Conservation (phyloP, 2,113 vertebrate genomes). For the Dunckerocampus dactyliophorus region DNA sequence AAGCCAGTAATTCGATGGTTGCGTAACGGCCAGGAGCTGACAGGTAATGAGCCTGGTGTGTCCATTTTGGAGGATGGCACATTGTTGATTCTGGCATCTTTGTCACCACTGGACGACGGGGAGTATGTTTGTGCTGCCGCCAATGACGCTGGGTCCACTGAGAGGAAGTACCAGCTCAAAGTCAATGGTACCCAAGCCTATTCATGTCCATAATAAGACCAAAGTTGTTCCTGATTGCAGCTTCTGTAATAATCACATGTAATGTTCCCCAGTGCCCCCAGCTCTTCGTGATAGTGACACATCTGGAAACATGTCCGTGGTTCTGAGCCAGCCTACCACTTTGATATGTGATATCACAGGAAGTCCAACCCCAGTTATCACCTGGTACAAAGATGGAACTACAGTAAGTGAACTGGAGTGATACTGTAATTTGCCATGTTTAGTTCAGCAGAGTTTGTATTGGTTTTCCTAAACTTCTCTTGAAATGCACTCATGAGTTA, state of each 20-base stretch:
- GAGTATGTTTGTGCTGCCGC: constrained; percentile 87
- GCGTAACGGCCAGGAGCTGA: constrained; percentile 83
- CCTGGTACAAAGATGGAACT: constrained; percentile 85
- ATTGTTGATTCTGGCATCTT: constrained; percentile 80
- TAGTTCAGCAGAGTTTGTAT: not conserved
- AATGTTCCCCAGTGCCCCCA: constrained; percentile 80
- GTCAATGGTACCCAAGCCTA: constrained; percentile 80
- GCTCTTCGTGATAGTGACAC: constrained; percentile 78
- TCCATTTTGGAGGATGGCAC: constrained; percentile 83
- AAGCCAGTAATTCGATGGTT: constrained; percentile 90
- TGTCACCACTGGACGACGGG: constrained; percentile 81
- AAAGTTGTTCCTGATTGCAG: not conserved
- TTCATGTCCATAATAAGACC: not conserved
- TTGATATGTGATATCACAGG: constrained; percentile 88
- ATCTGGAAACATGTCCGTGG: constrained; percentile 78
- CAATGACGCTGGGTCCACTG: constrained; percentile 89
- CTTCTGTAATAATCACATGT: not conserved
- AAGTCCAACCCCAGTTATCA: constrained; percentile 82
- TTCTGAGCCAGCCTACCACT: constrained; percentile 77
- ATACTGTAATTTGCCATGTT: not conserved
- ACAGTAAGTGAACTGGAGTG: constrained; percentile 71
- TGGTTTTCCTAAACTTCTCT: not conserved
- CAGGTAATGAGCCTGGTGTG: constrained; percentile 82
- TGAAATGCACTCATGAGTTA: not conserved
- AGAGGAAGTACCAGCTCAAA: constrained; percentile 90